Conservation (phyloP, 2,797 vertebrate species). For the Diplodus puntazzo region DNA sequence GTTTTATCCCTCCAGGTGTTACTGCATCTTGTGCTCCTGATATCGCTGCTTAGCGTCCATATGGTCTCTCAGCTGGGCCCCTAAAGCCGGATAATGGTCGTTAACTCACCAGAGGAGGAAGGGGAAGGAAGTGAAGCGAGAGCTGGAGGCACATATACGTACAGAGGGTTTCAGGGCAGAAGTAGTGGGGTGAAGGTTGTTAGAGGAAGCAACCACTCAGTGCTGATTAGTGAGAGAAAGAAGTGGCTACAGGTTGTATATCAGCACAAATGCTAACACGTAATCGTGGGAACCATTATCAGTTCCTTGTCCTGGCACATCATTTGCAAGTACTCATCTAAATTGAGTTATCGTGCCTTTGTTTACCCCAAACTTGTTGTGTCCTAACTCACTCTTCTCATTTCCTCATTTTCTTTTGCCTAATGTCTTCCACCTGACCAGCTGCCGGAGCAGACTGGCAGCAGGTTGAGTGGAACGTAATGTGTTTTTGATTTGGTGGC, state of each 20-base stretch:
- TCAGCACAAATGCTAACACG: background rate
- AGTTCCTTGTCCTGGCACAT: constrained; percentile 7
- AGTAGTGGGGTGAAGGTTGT: background rate
- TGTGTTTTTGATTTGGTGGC: constrained; percentile 48
- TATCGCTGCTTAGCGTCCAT: constrained; percentile 61
- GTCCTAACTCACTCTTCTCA: constrained; percentile 29
- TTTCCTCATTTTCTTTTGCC: constrained; percentile 29
- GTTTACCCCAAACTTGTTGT: constrained; percentile 2
- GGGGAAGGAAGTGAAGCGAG: constrained; percentile 19
- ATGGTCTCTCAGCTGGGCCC: constrained; percentile 69
- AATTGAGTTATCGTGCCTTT: constrained; percentile 1
- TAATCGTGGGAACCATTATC: background rate
- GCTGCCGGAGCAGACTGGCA: constrained; percentile 11
- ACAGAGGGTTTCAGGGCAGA: background rate
- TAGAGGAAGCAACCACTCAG: background rate
- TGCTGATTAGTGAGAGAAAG: background rate
- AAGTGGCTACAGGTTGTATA: background rate
- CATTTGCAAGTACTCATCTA: background rate
- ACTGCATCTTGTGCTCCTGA: constrained; percentile 62
- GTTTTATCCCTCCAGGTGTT: constrained; percentile 69
- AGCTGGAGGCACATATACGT: background rate
- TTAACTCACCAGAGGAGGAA: constrained; percentile 44
- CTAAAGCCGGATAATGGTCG: constrained; percentile 66
- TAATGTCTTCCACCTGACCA: constrained; percentile 51
- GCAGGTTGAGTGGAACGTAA: constrained; percentile 38